Percentiles rank a stretch among this genome's conserved stretches.
Evolutionary conservation across 2,888 invertebrate species (phyloP).

Genomic region (Diplazon laetatorius): DNA sequence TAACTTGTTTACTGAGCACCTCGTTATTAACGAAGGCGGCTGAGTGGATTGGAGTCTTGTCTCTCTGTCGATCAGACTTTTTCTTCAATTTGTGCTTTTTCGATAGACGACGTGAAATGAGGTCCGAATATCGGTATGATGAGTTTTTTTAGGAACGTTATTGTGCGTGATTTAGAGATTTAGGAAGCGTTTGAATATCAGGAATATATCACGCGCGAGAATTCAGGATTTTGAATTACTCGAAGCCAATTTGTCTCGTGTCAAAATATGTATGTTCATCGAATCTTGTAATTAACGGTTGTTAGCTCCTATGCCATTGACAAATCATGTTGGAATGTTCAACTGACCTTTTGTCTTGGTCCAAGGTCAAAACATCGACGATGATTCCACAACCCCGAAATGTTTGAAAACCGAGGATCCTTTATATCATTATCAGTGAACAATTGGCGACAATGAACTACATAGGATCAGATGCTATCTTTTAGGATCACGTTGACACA

Average conservation of each 20-base stretch:
- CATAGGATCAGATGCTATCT: not conserved
- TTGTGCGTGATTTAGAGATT: not conserved
- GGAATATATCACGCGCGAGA: no score
- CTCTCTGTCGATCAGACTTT: not conserved
- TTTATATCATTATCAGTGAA: constrained; percentile 2
- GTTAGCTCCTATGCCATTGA: not conserved
- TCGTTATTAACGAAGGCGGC: not conserved
- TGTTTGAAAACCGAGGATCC: no score
- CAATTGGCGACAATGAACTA: constrained; percentile 5
- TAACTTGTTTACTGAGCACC: not conserved
- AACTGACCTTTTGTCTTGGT: not conserved
- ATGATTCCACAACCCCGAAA: no score
- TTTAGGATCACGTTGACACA: constrained; percentile 1
- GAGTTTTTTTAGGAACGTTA: not conserved
- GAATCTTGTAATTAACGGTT: not conserved
- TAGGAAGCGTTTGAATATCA: not conserved
- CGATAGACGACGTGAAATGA: not conserved
- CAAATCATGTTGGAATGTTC: not conserved
- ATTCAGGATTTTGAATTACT: not conserved
- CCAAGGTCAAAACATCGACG: not conserved
- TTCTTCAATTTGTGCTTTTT: not conserved
- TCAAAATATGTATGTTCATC: not conserved
- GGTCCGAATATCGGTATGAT: not conserved
- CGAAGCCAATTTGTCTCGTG: not conserved
- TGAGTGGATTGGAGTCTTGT: no score